Evolutionary conservation across 1,140 invertebrate species (phyloP).

Genomic region (Drosophila pachea): DNA sequence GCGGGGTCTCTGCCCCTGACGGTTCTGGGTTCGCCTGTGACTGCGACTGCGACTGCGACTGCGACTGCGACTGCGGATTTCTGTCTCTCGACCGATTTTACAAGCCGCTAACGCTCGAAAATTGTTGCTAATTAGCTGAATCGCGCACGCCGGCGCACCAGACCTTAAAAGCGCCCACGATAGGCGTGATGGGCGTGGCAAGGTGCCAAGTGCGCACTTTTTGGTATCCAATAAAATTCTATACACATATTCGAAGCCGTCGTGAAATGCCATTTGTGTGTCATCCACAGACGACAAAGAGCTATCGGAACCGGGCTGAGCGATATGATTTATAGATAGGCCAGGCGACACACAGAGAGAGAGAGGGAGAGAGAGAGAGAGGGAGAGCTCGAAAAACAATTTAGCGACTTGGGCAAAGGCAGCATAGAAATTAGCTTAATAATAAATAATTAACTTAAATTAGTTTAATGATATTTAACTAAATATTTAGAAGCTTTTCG

Average conservation of each 20-base stretch:
- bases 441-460: conserved; percentile 5
- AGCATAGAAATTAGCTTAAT: conserved; percentile 3
- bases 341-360: neutral
- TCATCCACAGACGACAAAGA: conserved; percentile 21
- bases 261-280: conserved; percentile 23
- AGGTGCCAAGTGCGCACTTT: neutral
- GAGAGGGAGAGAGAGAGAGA: neutral
- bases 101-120: conserved; percentile 74
- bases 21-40: conserved; percentile 32
- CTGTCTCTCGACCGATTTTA: conserved; percentile 54
- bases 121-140: conserved; percentile 74
- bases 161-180: conserved; percentile 65
- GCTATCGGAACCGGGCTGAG: conserved; percentile 5
- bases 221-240: conserved; percentile 31
- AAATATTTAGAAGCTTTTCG: neutral
- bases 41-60: too few species aligned
- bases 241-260: conserved; percentile 8
- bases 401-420: neutral
- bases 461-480: conserved; percentile 2
- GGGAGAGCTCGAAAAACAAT: neutral
- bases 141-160: conserved; percentile 69
- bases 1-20: conserved; percentile 28
- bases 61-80: neutral
- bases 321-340: conserved; percentile 6
- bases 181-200: conserved; percentile 13